Percentiles rank a stretch among this genome's conserved stretches.
These are phyloP conservation scores for Drosophila greeni DNA, from an alignment of 2,888 invertebrate genomes.

Conservation along the genomic window DNA sequence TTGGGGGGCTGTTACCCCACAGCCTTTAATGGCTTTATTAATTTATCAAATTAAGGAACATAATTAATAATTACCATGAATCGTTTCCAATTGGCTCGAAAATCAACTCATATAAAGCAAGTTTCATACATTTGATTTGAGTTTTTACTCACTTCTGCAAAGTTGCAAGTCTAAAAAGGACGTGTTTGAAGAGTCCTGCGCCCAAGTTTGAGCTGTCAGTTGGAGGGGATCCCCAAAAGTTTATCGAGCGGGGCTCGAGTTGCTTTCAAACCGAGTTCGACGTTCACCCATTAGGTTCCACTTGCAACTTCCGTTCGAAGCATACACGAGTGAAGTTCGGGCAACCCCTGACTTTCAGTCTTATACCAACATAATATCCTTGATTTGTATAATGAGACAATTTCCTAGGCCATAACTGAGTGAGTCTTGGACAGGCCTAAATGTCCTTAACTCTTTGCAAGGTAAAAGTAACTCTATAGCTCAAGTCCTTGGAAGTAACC, in stretches of 20 bases:
- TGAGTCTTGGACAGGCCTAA: background rate
- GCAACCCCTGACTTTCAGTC: background rate
- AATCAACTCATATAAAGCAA: constrained; percentile 1
- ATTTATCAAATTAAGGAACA: constrained; percentile 48
- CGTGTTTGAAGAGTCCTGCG: background rate
- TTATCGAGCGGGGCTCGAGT: background rate
- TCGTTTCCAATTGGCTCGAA: constrained; percentile 6
- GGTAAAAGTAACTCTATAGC: background rate
- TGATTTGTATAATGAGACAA: background rate
- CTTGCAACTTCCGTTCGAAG: background rate
- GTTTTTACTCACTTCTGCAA: constrained; percentile 30
- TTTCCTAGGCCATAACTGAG: background rate
- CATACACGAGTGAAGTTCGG: background rate
- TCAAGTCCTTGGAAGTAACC: constrained; percentile 6
- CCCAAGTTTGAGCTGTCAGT: constrained; percentile 2
- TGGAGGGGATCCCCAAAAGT: background rate
- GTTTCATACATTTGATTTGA: background rate
- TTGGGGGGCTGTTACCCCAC: too few species aligned
- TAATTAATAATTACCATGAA: constrained; percentile 44
- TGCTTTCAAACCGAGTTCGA: background rate
- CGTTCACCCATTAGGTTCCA: background rate
- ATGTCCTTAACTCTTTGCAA: background rate
- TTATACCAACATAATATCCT: constrained; percentile 1
- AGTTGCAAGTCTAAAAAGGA: constrained; percentile 1
- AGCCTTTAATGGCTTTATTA: constrained; percentile 48